Conservation (phyloP, 30 jellyfish, hydroid and myxozoan species). For the Hydra vulgaris region DNA sequence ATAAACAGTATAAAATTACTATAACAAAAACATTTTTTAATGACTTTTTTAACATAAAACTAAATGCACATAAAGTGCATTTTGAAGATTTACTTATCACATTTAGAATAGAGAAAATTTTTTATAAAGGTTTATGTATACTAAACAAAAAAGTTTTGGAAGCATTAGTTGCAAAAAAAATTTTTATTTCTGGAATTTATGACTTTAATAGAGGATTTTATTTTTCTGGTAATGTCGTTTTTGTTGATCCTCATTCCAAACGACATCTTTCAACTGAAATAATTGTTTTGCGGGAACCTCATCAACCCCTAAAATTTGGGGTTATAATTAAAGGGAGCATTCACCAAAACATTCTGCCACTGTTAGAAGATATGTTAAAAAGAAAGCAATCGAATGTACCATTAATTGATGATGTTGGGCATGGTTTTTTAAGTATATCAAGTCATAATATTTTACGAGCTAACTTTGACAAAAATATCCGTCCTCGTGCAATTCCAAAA, state of each 20-base stretch:
- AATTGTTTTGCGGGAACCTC: constrained; percentile 2
- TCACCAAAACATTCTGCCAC: constrained; percentile 5
- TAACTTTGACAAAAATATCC: not conserved
- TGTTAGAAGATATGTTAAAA: not conserved
- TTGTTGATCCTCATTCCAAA: not conserved
- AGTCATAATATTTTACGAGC: not conserved
- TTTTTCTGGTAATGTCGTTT: not conserved
- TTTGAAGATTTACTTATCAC: constrained; percentile 10
- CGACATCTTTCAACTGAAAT: not conserved
- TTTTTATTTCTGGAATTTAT: constrained; percentile 10
- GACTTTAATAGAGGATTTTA: constrained; percentile 5
- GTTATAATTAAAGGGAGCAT: constrained; percentile 14
- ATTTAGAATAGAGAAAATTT: not conserved
- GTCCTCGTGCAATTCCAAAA: not conserved
- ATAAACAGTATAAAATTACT: not conserved
- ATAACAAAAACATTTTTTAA: not conserved
- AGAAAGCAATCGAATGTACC: not conserved
- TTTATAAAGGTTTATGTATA: not conserved
- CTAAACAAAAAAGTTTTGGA: not conserved
- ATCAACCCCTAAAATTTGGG: constrained; percentile 13
- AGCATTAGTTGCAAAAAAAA: not conserved
- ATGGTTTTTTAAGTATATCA: constrained; percentile 17
- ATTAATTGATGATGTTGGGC: not conserved
- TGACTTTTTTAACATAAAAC: not conserved
- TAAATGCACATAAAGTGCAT: constrained; percentile 1